These are phyloP conservation scores for Cinclus mexicanus DNA, from an alignment of 2,113 vertebrate species.

Conservation along the genomic window DNA sequence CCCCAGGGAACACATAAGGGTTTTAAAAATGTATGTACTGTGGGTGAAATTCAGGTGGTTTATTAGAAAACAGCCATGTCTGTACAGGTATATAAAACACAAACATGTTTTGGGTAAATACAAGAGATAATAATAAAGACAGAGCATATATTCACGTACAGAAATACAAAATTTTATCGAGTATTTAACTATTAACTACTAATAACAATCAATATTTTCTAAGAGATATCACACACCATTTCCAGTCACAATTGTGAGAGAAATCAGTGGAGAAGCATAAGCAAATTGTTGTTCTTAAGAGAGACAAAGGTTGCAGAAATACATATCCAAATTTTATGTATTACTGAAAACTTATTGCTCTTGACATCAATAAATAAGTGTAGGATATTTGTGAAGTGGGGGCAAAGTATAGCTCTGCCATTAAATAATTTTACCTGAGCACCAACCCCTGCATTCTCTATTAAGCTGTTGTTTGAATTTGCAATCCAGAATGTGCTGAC, in stretches of 20 bases:
- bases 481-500: conserved; percentile 72
- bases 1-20: rapidly evolving
- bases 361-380: not conserved
- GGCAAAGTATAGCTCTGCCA: not conserved
- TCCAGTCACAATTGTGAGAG: not conserved
- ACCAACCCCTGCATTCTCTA: conserved; percentile 60
- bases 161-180: not conserved
- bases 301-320: not conserved
- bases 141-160: not conserved
- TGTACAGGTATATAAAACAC: not conserved
- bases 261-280: not conserved
- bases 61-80: not conserved
- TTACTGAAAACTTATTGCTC: not conserved
- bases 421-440: conserved; percentile 65
- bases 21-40: not conserved
- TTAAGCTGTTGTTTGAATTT: conserved; percentile 73
- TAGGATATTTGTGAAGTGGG: not conserved
- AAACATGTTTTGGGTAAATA: not conserved
- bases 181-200: not conserved
- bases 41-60: not conserved
- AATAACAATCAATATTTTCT: not conserved
- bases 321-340: not conserved
- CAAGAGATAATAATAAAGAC: not conserved
- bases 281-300: not conserved
- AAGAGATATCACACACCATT: not conserved